These are phyloP conservation scores for Aphelenchoides avenae DNA, from an alignment of 1,140 invertebrate genomes.

Conservation along the genomic window DNA sequence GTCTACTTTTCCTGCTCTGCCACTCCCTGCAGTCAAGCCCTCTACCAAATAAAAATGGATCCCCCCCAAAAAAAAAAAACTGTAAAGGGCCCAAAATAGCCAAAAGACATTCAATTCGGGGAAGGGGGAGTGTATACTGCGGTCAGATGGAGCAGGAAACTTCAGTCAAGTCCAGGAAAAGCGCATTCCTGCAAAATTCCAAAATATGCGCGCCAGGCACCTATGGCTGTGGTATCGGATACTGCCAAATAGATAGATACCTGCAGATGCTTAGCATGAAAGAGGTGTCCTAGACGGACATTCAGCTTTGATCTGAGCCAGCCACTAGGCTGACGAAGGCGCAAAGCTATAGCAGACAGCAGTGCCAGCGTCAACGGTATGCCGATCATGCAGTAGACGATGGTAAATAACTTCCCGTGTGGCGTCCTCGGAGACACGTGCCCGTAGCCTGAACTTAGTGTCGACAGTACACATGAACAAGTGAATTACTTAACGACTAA, in stretches of 20 bases:
- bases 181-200: no score
- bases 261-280: constrained; percentile 45
- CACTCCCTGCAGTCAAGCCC: no score
- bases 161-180: no score
- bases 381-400: constrained; percentile 75
- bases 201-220: no score
- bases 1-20: no score
- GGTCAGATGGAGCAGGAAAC: no score
- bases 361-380: constrained; percentile 69
- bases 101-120: no score
- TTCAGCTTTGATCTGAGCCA: constrained; percentile 61
- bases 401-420: constrained; percentile 78
- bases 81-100: no score
- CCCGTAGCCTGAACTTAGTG: constrained; percentile 75
- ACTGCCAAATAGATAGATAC: constrained; percentile 22
- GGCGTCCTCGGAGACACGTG: constrained; percentile 76
- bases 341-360: constrained; percentile 73
- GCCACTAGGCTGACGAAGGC: constrained; percentile 71
- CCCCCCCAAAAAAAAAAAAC: no score
- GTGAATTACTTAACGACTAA: constrained; percentile 60
- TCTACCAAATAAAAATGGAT: no score
- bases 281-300: constrained; percentile 37
- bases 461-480: constrained; percentile 9
- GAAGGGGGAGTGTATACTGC: no score
- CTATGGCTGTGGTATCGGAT: no score